Evolutionary conservation across 2,797 vertebrate species (phyloP).

Genomic region (Echeneis naucrates): DNA sequence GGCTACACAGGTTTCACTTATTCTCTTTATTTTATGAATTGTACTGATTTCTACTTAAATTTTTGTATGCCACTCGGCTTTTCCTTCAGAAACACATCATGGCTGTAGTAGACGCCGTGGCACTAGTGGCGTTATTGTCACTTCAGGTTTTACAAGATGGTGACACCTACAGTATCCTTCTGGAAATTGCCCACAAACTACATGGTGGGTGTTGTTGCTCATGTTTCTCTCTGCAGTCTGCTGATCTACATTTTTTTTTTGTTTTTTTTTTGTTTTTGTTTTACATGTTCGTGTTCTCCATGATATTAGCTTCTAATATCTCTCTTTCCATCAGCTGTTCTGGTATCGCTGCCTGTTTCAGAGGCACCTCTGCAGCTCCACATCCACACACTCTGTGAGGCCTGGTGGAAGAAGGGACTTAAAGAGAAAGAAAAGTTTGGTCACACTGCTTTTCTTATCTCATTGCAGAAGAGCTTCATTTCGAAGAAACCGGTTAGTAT

Average conservation of each 20-base stretch:
- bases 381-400: constrained; percentile 86
- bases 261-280: too few relatives aligned
- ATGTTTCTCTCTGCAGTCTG: neutral
- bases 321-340: constrained; percentile 50
- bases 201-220: constrained; percentile 81
- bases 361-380: constrained; percentile 78
- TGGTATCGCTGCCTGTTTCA: constrained; percentile 81
- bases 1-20: neutral
- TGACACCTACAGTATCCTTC: constrained; percentile 83
- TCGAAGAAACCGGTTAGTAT: constrained; percentile 85
- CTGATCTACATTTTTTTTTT: neutral
- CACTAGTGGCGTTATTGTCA: constrained; percentile 86
- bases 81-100: constrained; percentile 77
- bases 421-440: constrained; percentile 90
- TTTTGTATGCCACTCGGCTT: neutral
- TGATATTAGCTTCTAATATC: neutral
- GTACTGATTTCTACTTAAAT: too few relatives aligned
- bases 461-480: constrained; percentile 87
- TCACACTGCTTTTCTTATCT: constrained; percentile 85
- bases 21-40: neutral
- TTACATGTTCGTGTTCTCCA: neutral
- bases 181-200: constrained; percentile 85
- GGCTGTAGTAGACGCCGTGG: constrained; percentile 87
- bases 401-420: constrained; percentile 93
- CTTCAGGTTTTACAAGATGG: constrained; percentile 87